Conservation (phyloP, 2,797 vertebrate species). For the Sitta carolinensis region DNA sequence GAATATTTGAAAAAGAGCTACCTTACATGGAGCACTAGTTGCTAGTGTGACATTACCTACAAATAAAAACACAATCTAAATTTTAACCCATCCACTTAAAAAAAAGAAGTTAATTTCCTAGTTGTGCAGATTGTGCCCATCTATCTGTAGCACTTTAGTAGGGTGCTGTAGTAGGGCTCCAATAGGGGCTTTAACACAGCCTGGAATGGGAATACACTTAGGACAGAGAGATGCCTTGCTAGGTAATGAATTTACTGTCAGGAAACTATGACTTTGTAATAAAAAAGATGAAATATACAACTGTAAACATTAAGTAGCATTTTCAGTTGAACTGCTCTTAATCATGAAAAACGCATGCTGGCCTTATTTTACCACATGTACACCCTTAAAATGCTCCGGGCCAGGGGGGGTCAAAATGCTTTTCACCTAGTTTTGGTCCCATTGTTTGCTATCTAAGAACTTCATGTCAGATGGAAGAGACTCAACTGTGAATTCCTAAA, state of each 20-base stretch:
- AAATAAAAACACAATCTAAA: constrained; percentile 26
- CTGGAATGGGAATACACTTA: neutral
- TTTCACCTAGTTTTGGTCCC: neutral
- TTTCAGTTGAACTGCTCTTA: constrained; percentile 46
- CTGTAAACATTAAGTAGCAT: constrained; percentile 28
- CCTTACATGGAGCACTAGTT: neutral
- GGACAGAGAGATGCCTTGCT: neutral
- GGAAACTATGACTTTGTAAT: constrained; percentile 22
- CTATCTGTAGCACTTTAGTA: neutral
- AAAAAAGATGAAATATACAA: constrained; percentile 44
- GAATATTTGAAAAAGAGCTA: neutral
- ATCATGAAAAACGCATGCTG: constrained; percentile 40
- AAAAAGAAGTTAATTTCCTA: constrained; percentile 5
- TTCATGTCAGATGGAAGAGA: neutral
- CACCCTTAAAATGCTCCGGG: neutral
- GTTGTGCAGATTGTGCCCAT: constrained; percentile 3
- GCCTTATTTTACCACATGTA: constrained; percentile 2
- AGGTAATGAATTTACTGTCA: neutral
- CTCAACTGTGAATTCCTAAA: constrained; percentile 24
- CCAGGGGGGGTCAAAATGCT: neutral
- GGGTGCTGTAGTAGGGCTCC: neutral
- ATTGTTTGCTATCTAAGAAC: neutral
- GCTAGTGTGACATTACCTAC: neutral
- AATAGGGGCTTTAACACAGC: neutral
- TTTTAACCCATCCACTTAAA: neutral